Conservation (phyloP, 2,797 vertebrate species). For the Mus minutoides region DNA sequence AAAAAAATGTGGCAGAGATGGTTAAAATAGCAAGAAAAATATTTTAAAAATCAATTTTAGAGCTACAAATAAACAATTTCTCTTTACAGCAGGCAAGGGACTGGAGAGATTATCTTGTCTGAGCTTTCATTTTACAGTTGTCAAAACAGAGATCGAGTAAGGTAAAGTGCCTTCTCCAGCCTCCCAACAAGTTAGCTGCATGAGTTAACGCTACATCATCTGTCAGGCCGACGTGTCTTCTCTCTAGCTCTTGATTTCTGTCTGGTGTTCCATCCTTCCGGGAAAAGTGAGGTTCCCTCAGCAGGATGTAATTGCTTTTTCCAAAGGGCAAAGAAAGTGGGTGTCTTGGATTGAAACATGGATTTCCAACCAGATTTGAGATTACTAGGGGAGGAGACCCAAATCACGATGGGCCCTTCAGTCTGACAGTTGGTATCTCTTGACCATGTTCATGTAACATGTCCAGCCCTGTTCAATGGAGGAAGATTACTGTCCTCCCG, state of each 20-base stretch:
- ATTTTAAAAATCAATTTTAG: constrained; percentile 37
- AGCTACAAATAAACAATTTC: constrained; percentile 56
- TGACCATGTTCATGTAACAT: neutral
- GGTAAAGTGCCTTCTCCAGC: constrained; percentile 1
- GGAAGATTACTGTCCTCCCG: neutral
- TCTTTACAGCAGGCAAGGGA: constrained; percentile 31
- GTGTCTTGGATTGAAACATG: constrained; percentile 17
- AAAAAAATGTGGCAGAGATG: constrained; percentile 21
- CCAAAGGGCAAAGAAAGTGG: neutral
- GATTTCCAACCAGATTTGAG: constrained; percentile 18
- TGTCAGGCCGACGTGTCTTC: neutral
- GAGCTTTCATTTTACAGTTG: constrained; percentile 61
- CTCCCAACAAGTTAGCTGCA: neutral
- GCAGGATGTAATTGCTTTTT: constrained; percentile 27
- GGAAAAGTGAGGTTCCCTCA: constrained; percentile 26
- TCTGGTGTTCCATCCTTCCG: neutral
- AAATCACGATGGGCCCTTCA: neutral
- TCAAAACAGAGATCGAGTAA: constrained; percentile 62
- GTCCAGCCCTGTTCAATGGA: neutral
- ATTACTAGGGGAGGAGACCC: neutral
- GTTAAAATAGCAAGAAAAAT: constrained; percentile 57
- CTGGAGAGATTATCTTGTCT: constrained; percentile 59
- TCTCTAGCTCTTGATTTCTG: neutral
- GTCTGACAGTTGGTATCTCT: neutral
- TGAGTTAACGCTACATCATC: constrained; percentile 49